Percentiles rank a stretch among this genome's conserved stretches.
phyloP scores from a whole-genome alignment of 2,113 vertebrate species.

The Notiomystis cincta region DNA sequence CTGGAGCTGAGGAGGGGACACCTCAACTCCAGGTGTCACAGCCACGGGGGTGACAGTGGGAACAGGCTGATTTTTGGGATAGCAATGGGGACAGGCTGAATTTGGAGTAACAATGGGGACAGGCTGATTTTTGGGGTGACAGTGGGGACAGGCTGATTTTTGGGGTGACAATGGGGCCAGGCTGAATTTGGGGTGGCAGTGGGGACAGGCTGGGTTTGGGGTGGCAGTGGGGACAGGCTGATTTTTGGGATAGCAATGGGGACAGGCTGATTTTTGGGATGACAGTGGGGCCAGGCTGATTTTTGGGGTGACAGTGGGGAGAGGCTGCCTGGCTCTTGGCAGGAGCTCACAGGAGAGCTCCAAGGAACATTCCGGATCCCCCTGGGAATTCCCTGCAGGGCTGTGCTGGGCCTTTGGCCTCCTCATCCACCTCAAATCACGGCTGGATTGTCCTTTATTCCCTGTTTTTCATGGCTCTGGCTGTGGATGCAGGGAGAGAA shows the following conservation, averaged over 20 bases:
- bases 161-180: background rate
- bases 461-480: background rate
- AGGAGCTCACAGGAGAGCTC: background rate
- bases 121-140: background rate
- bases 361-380: background rate
- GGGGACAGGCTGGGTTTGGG: background rate
- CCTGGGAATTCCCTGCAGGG: background rate
- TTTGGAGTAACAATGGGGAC: background rate
- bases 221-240: accelerated
- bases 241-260: background rate
- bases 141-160: background rate
- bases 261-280: background rate
- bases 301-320: background rate
- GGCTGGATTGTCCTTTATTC: background rate
- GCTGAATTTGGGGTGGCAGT: accelerated
- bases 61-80: background rate
- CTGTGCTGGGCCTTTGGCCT: background rate
- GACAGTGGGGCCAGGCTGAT: background rate
- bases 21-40: background rate
- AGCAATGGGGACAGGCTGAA: background rate
- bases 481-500: background rate
- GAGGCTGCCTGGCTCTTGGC: background rate
- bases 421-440: accelerated
- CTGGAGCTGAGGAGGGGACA: background rate
- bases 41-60: accelerated